Evolutionary conservation across 2,113 vertebrate species (phyloP), one percentile per base, ranked within the genome.

Genomic region (Hipposideros armiger): DNA sequence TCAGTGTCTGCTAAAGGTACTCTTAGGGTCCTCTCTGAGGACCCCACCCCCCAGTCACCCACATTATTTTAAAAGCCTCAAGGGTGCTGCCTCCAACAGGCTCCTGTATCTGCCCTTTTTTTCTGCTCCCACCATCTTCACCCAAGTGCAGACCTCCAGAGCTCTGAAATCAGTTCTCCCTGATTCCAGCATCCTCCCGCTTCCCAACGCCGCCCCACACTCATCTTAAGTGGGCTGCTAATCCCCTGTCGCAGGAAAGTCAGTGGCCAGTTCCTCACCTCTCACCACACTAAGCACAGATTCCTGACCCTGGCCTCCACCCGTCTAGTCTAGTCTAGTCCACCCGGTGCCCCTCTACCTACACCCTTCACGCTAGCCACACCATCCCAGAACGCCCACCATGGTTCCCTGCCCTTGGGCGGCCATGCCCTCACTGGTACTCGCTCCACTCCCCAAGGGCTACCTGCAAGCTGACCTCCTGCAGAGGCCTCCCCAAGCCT

Each of bases 401-500:
- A 62, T 1, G 1, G 42, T 17, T 26, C 45, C 40, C 64, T 32
- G 32, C 6, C 45, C 67, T n/a, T 54, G 3, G 7, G 7, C 24
- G 13, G 32, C 56, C 7, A 0, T 62, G 0, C 45, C 81, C 42
- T 42, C n/a, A 40, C 14, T 19, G 1, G 13, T 6, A 19, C 19
- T 22, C 32, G 22, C 32, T 60, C 10, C 1, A 11, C 15, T 26
- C 19, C 14, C 8, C 36, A 2, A 72, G n/a, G 15, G 45, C 20
- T 5, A 1, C 67, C 69, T 62, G 67, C 17, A n/a, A 20, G 32
- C 40, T 4, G 45, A 50, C 4, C 17, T 67, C 77, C 3, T 30
- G 11, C n/a, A 3, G 50, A 78, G 26, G 50, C 54, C 17, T 78
- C 69, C 11, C 73, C 42, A 22, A 9, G 5, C 5, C 8, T 14